Evolutionary conservation across 2,113 vertebrate species (phyloP), one percentile per base, ranked within the genome.

Genomic region (Arothron firmamentum): DNA sequence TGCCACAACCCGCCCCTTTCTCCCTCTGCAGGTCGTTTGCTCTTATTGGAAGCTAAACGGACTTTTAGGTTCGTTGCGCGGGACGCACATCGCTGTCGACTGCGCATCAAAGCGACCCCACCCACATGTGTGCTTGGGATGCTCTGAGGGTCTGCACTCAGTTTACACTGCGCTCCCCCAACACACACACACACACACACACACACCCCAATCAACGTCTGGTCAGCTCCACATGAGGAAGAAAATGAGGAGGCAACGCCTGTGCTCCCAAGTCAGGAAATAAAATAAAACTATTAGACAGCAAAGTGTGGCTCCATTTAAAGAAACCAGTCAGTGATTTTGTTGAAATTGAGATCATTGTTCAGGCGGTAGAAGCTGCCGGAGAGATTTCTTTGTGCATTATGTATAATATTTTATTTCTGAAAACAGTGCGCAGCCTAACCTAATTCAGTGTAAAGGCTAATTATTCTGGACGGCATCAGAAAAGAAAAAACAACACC

Each of bases 101-200:
- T 85, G 85, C 82, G 83, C 79, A 80, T 87, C 80, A 81, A 69
- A 74, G 58, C 65, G 82, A 86, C 89, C 88, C 87, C 88, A 87
- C 90, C 87, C 88, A 87, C 81, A 51, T 59, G 62, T n/a, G 67
- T 7, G n/a, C 5, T 47, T 52, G 73, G 76, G 72, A 77, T 79
- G 77, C 79, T 63, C 55, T 1, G 14, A 52, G 65, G 77, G 56
- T 80, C 62, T 78, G 79, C 80, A 77, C 65, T 19, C 6, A 9
- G 47, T 3, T 65, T 4, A 7, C n/a, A 16, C 3, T 5, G 13
- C 12, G 6, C 43, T 3, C 13, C 13, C 43, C 13, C 56, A 84
- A 87, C 89, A 89, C 88, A 79, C 87, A 82, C 25, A 25, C 25
- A 25, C 25, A 25, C 25, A 25, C 25, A 25, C 25, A 25, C 25